Conservation (phyloP, 2,888 invertebrate species). For the Lymantria monacha region DNA sequence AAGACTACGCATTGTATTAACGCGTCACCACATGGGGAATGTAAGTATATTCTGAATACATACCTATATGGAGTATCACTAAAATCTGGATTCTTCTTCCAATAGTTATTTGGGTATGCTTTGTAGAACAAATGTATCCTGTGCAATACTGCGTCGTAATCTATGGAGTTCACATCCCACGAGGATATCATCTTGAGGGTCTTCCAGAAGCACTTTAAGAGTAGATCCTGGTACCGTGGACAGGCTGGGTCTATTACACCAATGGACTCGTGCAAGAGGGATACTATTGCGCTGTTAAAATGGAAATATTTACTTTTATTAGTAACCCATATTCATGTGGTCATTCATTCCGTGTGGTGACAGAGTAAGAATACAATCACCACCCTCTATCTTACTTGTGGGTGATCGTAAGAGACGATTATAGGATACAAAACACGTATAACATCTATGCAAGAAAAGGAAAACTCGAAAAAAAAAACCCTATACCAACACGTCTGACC, state of each 20-base stretch:
- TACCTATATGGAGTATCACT: slow-evolving; percentile 92
- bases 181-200: slow-evolving; percentile 93
- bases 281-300: slow-evolving; percentile 89
- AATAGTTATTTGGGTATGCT: slow-evolving; percentile 92
- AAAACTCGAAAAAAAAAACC: too few relatives aligned
- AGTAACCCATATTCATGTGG: too few relatives aligned
- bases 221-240: slow-evolving; percentile 89
- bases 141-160: slow-evolving; percentile 89
- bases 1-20: too few relatives aligned
- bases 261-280: slow-evolving; percentile 93
- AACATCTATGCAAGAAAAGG: too few relatives aligned
- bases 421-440: too few relatives aligned
- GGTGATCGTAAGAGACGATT: too few relatives aligned
- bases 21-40: too few relatives aligned
- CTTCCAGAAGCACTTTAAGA: slow-evolving; percentile 98
- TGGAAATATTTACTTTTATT: slow-evolving; percentile 27
- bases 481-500: too few relatives aligned
- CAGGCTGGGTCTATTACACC: slow-evolving; percentile 82
- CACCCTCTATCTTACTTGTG: too few relatives aligned
- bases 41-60: neutral
- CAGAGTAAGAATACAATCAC: too few relatives aligned
- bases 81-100: slow-evolving; percentile 88
- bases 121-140: slow-evolving; percentile 95
- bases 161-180: slow-evolving; percentile 88
- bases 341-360: too few relatives aligned